Evolutionary conservation across 2,797 vertebrate species (phyloP), one percentile per base, ranked within the genome.

Genomic region (Falco berigora): DNA sequence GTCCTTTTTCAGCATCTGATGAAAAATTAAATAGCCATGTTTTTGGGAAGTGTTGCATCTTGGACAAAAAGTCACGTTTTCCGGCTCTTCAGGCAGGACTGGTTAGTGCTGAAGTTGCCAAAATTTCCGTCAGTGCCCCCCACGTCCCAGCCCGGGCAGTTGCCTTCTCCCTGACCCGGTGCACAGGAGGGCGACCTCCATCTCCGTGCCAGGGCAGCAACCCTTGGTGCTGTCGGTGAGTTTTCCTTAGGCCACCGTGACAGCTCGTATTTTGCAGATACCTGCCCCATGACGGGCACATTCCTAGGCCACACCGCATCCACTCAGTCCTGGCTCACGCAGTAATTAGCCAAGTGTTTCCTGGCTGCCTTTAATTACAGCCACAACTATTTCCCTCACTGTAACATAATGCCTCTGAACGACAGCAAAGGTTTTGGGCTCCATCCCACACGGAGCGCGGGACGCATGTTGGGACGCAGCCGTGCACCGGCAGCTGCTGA

Each of bases 361-460:
- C 95, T 94, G 87, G 84, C 87, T 90, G 69, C 86, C 93, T 96
- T 62, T 95, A 97, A 96, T 96, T 93, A 92, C 27, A 92, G 64
- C 81, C 93, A 61, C 85, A 92, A 50, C 92, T 92, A 80, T 95
- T 96, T 94, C 69, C 86, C 86, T 94, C 3, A 4, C 71, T 88
- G 49, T 77, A 90, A 83, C 6, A 21, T 87, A 87, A 91, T 5
- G 22, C 88, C 78, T 86, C 84, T 62, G 36, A 74, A 83, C 2
- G 86, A 71, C 84, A 86, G 89, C 68, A 64, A 56, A 82, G 77
- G 28, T 46, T 95, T 88, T 68, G 80, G 74, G 84, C 46, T 1
- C 12, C 14, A 11, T 89, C 94, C 78, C 4, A 24, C 18, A 0
- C 2, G 1, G 62, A 93, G 46, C 6, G 2, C 23, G 0, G 40